Conservation (phyloP, 2,113 vertebrate species). For the Ahaetulla prasina region DNA sequence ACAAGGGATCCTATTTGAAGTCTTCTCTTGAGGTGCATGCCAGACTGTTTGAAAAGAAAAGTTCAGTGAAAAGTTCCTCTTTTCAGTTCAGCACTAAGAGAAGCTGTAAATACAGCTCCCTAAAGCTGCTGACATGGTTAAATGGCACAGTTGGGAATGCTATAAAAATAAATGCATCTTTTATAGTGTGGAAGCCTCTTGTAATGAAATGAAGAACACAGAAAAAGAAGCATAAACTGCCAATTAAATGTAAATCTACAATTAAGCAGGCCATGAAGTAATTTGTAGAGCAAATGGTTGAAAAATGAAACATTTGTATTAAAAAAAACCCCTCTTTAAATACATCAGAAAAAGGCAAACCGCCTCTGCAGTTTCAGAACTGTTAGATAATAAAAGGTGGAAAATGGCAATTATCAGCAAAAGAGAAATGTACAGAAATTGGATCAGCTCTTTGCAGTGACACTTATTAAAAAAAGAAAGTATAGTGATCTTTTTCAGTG, state of each 20-base stretch:
- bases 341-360: neutral
- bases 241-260: slow-evolving; percentile 1
- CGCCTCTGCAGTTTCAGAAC: neutral
- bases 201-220: neutral
- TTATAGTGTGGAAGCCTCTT: neutral
- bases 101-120: neutral
- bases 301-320: neutral
- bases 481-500: neutral
- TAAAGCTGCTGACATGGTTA: neutral
- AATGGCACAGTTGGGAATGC: neutral
- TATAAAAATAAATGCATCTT: neutral
- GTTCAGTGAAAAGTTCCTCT: neutral
- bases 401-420: neutral
- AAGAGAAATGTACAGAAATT: neutral
- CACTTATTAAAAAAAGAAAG: neutral
- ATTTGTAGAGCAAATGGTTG: neutral
- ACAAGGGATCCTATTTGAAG: neutral
- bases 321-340: neutral
- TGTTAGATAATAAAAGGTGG: neutral
- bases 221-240: neutral
- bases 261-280: slow-evolving; percentile 2
- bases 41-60: neutral
- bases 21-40: neutral
- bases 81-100: neutral
- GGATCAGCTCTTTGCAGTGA: neutral